phyloP scores from a whole-genome alignment of 2,888 invertebrate genomes.

The Tipula confusa region DNA sequence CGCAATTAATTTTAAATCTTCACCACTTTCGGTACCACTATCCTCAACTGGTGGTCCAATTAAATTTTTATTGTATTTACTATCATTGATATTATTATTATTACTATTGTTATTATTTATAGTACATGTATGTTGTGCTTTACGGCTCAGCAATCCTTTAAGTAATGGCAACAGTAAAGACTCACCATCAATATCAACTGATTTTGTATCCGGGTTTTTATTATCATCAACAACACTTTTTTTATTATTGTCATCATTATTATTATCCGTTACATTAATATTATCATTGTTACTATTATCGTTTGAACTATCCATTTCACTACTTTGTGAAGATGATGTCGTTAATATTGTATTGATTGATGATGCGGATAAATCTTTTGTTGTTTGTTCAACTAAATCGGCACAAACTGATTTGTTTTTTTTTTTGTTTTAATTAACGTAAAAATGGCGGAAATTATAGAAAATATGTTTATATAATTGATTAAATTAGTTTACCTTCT shows the following conservation, averaged over 20 bases:
- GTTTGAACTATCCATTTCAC: constrained; percentile 26
- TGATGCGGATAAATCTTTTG: constrained; percentile 7
- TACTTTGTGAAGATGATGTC: neutral
- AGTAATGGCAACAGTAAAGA: constrained; percentile 65
- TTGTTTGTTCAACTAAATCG: neutral
- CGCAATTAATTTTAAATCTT: constrained; percentile 58
- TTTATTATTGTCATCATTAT: constrained; percentile 12
- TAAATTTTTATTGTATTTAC: constrained; percentile 43
- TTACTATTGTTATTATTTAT: constrained; percentile 42
- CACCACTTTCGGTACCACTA: constrained; percentile 66
- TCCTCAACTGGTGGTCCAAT: constrained; percentile 51
- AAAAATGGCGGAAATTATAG: neutral
- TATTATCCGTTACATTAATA: neutral
- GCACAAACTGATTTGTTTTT: neutral
- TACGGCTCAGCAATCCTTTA: constrained; percentile 58
- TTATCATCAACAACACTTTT: constrained; percentile 26
- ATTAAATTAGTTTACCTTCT: constrained; percentile 60
- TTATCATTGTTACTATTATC: neutral
- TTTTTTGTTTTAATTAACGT: constrained; percentile 25
- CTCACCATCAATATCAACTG: constrained; percentile 60
- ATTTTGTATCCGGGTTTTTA: neutral
- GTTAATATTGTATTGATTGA: constrained; percentile 28
- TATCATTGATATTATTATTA: constrained; percentile 36
- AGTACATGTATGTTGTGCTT: constrained; percentile 36
- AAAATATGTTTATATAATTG: neutral